Evolutionary conservation across 2,888 invertebrate genomes (phyloP), one percentile per base, ranked within the genome.

Genomic region (Atherix ibis): DNA sequence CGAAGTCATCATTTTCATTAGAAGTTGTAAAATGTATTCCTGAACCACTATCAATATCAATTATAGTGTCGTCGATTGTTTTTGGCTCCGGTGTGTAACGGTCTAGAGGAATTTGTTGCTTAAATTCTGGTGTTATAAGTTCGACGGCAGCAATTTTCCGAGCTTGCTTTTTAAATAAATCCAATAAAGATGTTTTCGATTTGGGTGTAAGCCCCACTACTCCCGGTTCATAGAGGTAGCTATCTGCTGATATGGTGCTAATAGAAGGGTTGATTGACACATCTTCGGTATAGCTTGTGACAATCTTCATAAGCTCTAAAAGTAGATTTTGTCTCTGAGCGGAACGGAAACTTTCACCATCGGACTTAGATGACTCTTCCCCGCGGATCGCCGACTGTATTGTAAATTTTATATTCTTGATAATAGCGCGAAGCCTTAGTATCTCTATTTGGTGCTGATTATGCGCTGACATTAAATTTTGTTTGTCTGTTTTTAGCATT

Each of bases 131-230:
- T 10, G 42, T 38, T 5, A 43, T 34, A 1, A 38, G 32, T 26
- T 49, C 45, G 27, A 43, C 31, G 13, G 33, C 45, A 19, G 44
- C 39, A n/a, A 40, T 33, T 39, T 46, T 37, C 33, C 44, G 43
- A 0, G 50, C 51, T 34, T 52, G 51, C 1, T 44, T 44, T 36
- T 52, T 46, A 22, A 53, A 51, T 3, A 54, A 44, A n/a, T 56
- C 51, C 34, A 51, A 35, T 4, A 51, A 36, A 0, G 46, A 46
- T 13, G 53, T 48, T 0, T 54, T 48, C 5, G 56, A 53, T 46
- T 70, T 71, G 0, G 74, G 75, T 40, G 76, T 60, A 43, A 77
- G 74, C 6, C 77, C 77, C 38, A 76, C 65, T 51, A 74, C 74
- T 9, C 77, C 77, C 42, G 69, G 67, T 31, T 65, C 60, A 44